Percentiles rank a stretch among this genome's conserved stretches.
phyloP scores from a whole-genome alignment of 2,113 vertebrate species.

The Sminthopsis crassicaudata region DNA sequence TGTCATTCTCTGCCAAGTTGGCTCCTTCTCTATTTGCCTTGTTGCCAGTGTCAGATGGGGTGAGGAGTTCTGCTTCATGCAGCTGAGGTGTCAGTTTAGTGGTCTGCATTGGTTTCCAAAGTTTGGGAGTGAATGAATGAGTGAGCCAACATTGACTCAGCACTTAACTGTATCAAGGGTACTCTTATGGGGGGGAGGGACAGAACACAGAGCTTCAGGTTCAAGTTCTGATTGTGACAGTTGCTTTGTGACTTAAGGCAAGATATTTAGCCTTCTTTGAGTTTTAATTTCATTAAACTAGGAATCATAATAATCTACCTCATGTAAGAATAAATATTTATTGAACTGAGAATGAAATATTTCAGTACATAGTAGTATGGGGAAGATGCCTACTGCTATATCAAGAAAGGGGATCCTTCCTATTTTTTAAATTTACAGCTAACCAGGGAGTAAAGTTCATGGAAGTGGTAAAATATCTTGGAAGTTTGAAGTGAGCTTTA shows the following conservation, averaged over 20 bases:
- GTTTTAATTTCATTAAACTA: slow-evolving; percentile 16
- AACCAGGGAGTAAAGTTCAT: neutral
- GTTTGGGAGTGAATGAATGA: neutral
- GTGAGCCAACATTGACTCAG: neutral
- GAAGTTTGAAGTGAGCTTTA: neutral
- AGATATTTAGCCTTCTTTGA: slow-evolving; percentile 14
- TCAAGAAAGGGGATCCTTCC: neutral
- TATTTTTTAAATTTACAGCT: neutral
- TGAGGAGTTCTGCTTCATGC: neutral
- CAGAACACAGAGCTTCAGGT: slow-evolving; percentile 3
- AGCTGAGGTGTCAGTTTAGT: neutral
- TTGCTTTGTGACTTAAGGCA: slow-evolving; percentile 37
- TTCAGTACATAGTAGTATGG: neutral
- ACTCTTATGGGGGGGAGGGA: neutral
- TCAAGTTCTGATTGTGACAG: slow-evolving; percentile 34
- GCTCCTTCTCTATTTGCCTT: neutral
- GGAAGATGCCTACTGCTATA: neutral
- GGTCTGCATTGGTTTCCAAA: neutral
- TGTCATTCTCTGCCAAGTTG: neutral
- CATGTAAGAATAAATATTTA: neutral
- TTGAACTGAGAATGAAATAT: neutral
- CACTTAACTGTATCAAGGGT: neutral
- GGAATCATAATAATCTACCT: neutral
- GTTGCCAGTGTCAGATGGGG: neutral
- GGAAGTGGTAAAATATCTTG: neutral